Base-by-base conservation (phyloP, 2,888 invertebrate species). In the Mycalesis mineus region DNA sequence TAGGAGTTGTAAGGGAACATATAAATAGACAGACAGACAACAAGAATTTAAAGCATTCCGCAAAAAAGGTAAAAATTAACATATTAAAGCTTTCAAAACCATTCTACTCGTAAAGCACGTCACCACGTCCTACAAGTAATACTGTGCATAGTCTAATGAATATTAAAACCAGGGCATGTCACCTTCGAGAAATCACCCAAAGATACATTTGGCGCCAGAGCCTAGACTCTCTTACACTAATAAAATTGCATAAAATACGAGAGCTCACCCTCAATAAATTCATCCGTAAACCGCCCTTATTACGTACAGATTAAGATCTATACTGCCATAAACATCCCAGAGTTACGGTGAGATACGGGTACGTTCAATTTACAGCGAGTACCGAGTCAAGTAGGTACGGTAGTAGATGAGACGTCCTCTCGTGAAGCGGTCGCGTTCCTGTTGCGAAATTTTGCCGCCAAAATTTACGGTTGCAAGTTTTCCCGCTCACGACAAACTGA, bases 391-490 rank as follows among this genome's bases (percentile, higher is more conserved):
- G n/a, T n/a, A n/a, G n/a, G 29, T 29, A 14, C 61, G 61, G 52
- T 58, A 66, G 66, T 66, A 50, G 51, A 55, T 47, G 57, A 54
- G 49, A 53, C 17, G 39, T 42, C 39, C 51, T 57, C 55, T 58
- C 6, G 17, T 65, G 56, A 70, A 50, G 57, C 40, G 65, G 72
- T 55, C 72, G 77, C 64, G 67, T 58, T 58, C 57, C 57, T 28
- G 37, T 28, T 45, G 15, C 5, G 22, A 49, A 61, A 63, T 53
- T 72, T 76, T 77, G 66, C 78, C 80, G 79, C 80, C 74, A 75
- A 75, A 69, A 68, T 75, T 73, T 40, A 49, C 58, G 58, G 11
- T 14, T 14, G 9, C 13, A n/a, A n/a, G n/a, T n/a, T n/a, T n/a
- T n/a, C n/a, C n/a, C n/a, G n/a, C n/a, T n/a, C n/a, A n/a, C n/a